A percentile compares a stretch with the other conserved stretches of the same genome.
Conservation (phyloP, 2,888 invertebrate genomes). For the Eledone cirrhosa region DNA sequence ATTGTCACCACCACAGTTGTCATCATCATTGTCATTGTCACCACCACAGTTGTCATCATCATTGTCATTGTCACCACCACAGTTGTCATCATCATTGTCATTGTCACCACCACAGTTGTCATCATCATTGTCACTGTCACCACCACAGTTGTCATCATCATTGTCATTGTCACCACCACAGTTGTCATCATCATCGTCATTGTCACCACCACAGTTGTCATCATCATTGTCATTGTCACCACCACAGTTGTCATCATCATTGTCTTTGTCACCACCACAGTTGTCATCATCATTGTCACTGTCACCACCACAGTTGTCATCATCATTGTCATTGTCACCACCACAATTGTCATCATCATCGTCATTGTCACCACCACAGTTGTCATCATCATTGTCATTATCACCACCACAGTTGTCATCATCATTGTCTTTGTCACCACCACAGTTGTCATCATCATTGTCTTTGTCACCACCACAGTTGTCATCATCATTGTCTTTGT, state of each 20-base stretch:
- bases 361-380: neutral
- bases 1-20: neutral
- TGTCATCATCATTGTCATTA: neutral
- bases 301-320: neutral
- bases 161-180: neutral
- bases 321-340: neutral
- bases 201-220: neutral
- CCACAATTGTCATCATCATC: neutral
- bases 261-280: neutral
- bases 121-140: neutral
- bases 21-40: neutral
- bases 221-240: too few species aligned
- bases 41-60: neutral
- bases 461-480: neutral
- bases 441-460: constrained; percentile 1
- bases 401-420: neutral
- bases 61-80: neutral
- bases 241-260: neutral
- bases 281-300: neutral
- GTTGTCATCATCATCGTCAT: neutral
- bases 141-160: neutral
- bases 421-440: neutral
- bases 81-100: neutral
- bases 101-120: neutral
- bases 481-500: neutral